A percentile compares a stretch with the other conserved stretches of the same genome.
Evolutionary conservation across 2,113 vertebrate genomes (phyloP).

Genomic region (Cettia cetti): DNA sequence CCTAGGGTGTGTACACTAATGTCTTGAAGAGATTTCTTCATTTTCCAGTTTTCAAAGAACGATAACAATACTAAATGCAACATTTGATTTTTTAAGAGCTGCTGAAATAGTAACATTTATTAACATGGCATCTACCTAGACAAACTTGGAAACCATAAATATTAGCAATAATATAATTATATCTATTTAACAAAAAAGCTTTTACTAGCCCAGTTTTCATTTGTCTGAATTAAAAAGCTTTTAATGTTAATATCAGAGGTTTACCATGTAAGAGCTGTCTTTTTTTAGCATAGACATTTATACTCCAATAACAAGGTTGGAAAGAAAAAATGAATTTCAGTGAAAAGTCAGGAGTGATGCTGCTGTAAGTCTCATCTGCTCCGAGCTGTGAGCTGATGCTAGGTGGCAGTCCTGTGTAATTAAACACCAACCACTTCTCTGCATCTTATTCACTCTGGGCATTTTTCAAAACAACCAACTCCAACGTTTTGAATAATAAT

Average conservation of each 20-base stretch:
- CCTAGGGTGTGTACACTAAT: background rate
- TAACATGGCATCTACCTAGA: background rate
- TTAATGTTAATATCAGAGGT: background rate
- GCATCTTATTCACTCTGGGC: background rate
- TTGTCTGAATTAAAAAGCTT: background rate
- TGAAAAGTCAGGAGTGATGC: background rate
- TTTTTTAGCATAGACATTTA: background rate
- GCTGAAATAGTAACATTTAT: background rate
- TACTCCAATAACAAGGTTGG: background rate
- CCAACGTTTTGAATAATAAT: background rate
- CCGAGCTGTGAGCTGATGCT: slow-evolving; percentile 51
- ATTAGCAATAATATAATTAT: slow-evolving; percentile 20
- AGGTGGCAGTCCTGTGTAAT: slow-evolving; percentile 77
- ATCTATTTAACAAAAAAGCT: background rate
- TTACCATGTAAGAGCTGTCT: background rate
- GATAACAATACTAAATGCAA: background rate
- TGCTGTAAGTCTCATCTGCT: background rate
- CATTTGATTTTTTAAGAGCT: background rate
- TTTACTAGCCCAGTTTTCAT: background rate
- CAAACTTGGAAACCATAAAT: slow-evolving; percentile 7
- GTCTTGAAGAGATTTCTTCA: background rate
- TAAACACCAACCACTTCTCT: slow-evolving; percentile 35
- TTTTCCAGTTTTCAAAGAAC: background rate
- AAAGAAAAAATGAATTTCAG: background rate
- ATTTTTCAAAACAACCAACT: slow-evolving; percentile 4